A percentile compares a stretch with the other conserved stretches of the same genome.
Conservation (phyloP, 2,888 invertebrate species). For the Halictus quadricinctus region DNA sequence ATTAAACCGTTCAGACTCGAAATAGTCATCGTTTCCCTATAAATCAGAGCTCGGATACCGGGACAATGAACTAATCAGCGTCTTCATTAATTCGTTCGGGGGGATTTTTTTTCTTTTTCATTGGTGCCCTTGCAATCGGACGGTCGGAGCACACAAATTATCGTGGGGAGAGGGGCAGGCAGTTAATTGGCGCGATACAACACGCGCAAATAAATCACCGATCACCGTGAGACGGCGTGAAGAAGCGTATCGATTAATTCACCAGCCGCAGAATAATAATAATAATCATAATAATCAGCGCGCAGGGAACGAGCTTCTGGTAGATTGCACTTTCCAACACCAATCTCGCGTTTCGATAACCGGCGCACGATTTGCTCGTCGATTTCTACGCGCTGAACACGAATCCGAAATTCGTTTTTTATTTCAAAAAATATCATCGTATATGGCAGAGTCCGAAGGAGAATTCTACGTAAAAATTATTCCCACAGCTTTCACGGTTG, state of each 20-base stretch:
- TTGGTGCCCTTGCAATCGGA: background rate
- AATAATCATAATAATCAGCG: background rate
- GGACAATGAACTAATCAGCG: conserved; percentile 5
- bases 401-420: background rate
- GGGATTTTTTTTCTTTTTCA: background rate
- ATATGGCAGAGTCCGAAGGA: no score
- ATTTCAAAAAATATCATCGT: no score
- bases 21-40: background rate
- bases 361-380: background rate
- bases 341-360: background rate
- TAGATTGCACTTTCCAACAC: background rate
- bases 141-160: background rate
- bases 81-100: background rate
- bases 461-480: no score
- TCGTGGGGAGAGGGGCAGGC: background rate
- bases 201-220: conserved; percentile 11
- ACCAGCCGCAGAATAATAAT: background rate
- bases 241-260: background rate
- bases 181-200: conserved; percentile 22
- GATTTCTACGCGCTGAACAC: background rate
- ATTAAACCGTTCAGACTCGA: background rate
- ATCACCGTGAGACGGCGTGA: conserved; percentile 11
- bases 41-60: background rate
- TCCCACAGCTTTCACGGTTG: no score
- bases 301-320: background rate